Conservation (phyloP, 2,113 vertebrate genomes). For the Rhadina sibilatrix region DNA sequence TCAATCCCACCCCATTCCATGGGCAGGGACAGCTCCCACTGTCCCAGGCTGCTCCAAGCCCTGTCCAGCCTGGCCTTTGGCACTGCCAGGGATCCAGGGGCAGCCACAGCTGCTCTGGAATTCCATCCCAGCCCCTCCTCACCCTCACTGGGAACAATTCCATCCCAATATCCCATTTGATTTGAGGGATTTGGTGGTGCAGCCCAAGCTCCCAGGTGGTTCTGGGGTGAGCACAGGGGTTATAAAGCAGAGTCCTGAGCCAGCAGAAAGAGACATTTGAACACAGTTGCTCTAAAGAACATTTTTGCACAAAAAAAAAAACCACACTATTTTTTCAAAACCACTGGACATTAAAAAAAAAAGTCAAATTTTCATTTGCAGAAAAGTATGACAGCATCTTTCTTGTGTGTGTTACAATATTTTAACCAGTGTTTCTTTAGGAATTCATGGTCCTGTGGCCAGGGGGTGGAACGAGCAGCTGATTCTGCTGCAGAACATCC, state of each 20-base stretch:
- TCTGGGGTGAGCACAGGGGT: background rate
- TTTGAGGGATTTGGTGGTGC: background rate
- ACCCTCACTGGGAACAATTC: background rate
- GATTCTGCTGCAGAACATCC: background rate
- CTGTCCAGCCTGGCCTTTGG: fast-evolving
- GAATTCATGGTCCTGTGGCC: background rate
- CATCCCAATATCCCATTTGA: background rate
- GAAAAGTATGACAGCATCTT: background rate
- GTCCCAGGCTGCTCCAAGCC: background rate
- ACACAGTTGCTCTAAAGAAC: background rate
- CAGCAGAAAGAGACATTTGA: background rate
- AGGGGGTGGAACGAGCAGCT: background rate
- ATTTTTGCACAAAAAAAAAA: background rate
- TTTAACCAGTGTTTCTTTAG: background rate
- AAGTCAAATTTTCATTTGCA: background rate
- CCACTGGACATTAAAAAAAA: background rate
- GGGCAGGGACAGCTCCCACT: background rate
- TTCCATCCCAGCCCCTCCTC: background rate
- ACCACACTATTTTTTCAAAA: background rate
- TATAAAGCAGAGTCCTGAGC: background rate
- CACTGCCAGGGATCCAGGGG: background rate
- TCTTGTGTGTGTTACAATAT: background rate
- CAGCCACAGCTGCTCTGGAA: background rate
- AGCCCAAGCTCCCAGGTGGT: background rate
- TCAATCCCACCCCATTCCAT: background rate